Conservation (phyloP, 2,888 invertebrate genomes). For the Apotomis betuletana region DNA sequence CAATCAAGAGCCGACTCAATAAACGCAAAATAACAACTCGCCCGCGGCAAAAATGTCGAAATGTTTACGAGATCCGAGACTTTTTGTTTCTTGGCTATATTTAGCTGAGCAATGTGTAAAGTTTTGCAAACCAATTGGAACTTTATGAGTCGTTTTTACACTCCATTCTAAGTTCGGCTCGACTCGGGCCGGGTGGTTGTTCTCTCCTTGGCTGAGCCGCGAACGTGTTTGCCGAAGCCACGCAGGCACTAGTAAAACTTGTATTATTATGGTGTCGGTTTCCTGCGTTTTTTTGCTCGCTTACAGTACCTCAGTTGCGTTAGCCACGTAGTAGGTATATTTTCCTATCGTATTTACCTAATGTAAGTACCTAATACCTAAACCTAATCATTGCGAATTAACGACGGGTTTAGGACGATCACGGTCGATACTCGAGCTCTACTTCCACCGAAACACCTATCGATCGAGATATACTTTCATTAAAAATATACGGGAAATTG, state of each 20-base stretch:
- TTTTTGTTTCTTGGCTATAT: conserved; percentile 70
- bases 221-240: conserved; percentile 71
- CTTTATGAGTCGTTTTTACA: conserved; percentile 58
- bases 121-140: conserved; percentile 58
- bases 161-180: conserved; percentile 58
- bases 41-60: conserved; percentile 71
- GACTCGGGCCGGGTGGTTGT: conserved; percentile 53
- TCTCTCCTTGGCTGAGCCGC: conserved; percentile 57
- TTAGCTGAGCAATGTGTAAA: conserved; percentile 58
- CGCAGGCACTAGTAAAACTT: conserved; percentile 74
- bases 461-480: neutral
- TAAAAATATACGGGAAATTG: neutral
- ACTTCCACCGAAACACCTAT: too few relatives aligned
- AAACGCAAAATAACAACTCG: conserved; percentile 72
- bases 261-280: conserved; percentile 63
- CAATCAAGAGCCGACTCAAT: conserved; percentile 69
- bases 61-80: conserved; percentile 71
- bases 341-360: neutral
- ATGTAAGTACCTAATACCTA: too few relatives aligned
- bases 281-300: conserved; percentile 56
- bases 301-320: conserved; percentile 51
- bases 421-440: too few relatives aligned
- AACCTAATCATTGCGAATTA: too few relatives aligned
- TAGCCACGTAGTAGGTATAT: conserved; percentile 17
- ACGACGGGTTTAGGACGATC: too few relatives aligned